Evolutionary conservation across 2,113 vertebrate genomes (phyloP), one percentile per base, ranked within the genome.

Genomic region (Chaenocephalus aceratus): DNA sequence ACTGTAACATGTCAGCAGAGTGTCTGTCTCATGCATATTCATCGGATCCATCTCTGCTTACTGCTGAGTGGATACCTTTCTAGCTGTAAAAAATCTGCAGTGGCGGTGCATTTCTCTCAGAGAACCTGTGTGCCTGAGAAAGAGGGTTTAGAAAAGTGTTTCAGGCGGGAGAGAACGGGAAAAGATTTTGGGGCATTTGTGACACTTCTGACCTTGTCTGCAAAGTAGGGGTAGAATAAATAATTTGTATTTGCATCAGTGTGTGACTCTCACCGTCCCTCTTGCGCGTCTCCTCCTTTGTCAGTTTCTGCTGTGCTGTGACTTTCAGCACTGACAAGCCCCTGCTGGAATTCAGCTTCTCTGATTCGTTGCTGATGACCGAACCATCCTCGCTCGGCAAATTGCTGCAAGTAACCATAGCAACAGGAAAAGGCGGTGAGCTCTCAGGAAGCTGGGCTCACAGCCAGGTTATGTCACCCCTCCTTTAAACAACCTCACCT

Each of bases 381-480:
- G 97, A 99, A 94, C 97, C 97, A 0, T 95, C 97, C 93, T 98
- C 97, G 76, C 97, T 99, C 69, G 97, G 97, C 91, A 97, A 98
- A 92, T 89, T 96, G 95, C 98, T 97, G 96, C 91, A 95, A 95
- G 96, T 96, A 98, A 98, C 96, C 98, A 99, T 97, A 96, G 97
- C 96, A 98, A 99, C 97, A 97, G 93, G 93, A 93, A 86, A 77
- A 95, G 95, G 92, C 68, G 79, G 95, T 98, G 92, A 98, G 95
- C 93, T 93, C 79, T 70, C 69, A 34, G 91, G 73, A 90, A 79
- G 88, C 71, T 84, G 89, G 94, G 87, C 89, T 89, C 68, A 0
- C 91, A 86, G 91, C 94, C 95, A 96, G 94, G 94, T 94, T 93
- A 91, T 92, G 88, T 94, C 94, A 92, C 87, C 75, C 73, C 62